Evolutionary conservation across 1,140 invertebrate genomes (phyloP), one percentile per base, ranked within the genome.

Genomic region (Bombus impatiens): DNA sequence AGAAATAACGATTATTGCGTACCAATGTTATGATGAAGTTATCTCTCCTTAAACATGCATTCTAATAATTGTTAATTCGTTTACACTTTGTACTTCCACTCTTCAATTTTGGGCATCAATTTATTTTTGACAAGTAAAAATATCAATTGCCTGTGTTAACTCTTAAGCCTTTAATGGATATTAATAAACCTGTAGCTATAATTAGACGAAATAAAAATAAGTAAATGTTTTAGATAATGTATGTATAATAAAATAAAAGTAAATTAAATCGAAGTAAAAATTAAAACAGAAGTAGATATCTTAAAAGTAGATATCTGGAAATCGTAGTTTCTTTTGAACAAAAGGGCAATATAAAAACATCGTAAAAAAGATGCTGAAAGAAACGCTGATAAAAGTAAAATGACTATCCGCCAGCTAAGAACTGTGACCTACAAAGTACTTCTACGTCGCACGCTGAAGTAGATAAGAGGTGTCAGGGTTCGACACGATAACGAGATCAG

Each of bases 381-480:
- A 47, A 28, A 40, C 18, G n/a, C 13, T 57, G 59, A 40, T 40
- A 57, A 40, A n/a, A 77, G 3, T 35, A 53, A 77, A 68, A 83
- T 42, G 53, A 71, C 22, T 57, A 15, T 59, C 53, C 15, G 18
- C 53, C 47, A 68, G 37, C 53, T 74, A 81, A 78, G n/a, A 81
- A 75, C 10, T 57, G 53, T 68, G 74, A 74, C 72, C 82, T 78
- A 80, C n/a, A 86, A 85, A 74, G 35, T 67, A 44, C 47, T 47
- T 67, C n/a, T 35, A 62, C 62, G 83, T 42, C 67, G 75, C 71
- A 83, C 53, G 18, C 9, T 47, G 62, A 62, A 78, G 78, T n/a
- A 91, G 91, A 92, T 93, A 93, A 91, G 84, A 85, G 44, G 62
- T 88, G 88, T 91, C 90, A 92, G 89, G 82, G 92, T 92, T 92